Base-by-base conservation (phyloP, 2,797 vertebrate species). In the Novumbra hubbsi region DNA sequence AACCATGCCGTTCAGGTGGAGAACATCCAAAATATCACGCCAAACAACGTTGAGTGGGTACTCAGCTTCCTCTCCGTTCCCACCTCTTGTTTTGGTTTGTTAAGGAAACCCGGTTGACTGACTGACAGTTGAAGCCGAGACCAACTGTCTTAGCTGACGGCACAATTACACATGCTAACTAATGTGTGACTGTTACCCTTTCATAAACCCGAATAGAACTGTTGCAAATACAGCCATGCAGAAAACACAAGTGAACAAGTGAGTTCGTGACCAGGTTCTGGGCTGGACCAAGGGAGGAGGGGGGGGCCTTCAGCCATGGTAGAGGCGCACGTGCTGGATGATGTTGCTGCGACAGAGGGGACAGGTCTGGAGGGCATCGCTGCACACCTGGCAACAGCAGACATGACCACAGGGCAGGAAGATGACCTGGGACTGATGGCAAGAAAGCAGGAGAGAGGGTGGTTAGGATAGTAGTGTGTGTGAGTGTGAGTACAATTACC, bases 371-470 rank as follows among this genome's bases (percentile, higher is more conserved):
- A 98, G 87, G 0, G 88, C 94, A 0, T 90, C 87, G 19, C 92
- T 96, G 90, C 98, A 99, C 14, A 80, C 81, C 84, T 90, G 93
- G 81, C 97, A 99, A 87, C 97, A 98, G 92, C 98, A 99, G 7
- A 97, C 95, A 0, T 99, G 98, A 55, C 96, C 97, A 0, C 98
- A 99, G 16, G 94, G 91, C 87, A 99, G 90, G 90, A 98, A 98
- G 88, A 99, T 88, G 73, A 94, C 83, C 86, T 96, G 95, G 60
- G 96, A 91, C 98, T 98, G 92, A 30, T 85, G 64, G 84, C 71
- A 19, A 19, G 7, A 48, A 14, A 2, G 57, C 74, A 70, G 34
- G 72, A 11, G 49, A 48, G 48, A 57, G 2, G 19, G 15, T 4
- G 8, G 5, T 69, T 76, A 28, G 30, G 14, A 0, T 1, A 32